Percentiles rank a stretch among this genome's conserved stretches.
phyloP scores from a whole-genome alignment of 2,797 vertebrate genomes.

The Decapterus maruadsi region DNA sequence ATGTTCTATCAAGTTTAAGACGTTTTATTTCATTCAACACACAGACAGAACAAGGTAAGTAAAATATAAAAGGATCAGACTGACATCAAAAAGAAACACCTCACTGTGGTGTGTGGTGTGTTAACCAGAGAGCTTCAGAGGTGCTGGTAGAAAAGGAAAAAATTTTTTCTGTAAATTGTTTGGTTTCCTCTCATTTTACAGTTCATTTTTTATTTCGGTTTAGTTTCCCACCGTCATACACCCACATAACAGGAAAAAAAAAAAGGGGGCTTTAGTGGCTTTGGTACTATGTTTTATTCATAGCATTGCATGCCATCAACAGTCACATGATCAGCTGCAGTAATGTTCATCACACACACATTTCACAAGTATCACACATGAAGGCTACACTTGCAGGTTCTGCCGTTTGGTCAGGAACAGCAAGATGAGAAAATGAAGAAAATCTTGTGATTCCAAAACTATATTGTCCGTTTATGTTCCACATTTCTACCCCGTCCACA shows the following conservation, averaged over 20 bases:
- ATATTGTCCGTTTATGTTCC: constrained; percentile 69
- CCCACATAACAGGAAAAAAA: constrained; percentile 49
- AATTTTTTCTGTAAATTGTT: not conserved
- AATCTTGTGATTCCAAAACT: constrained; percentile 42
- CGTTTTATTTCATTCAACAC: not conserved
- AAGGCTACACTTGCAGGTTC: constrained; percentile 42
- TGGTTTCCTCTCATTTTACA: not conserved
- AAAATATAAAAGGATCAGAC: not conserved
- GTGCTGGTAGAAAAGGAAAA: not conserved
- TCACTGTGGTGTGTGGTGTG: not conserved
- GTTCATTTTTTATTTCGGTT: not conserved
- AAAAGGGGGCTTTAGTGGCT: not conserved
- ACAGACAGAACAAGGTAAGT: not conserved
- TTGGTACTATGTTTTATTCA: constrained; percentile 50
- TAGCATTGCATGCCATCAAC: constrained; percentile 25
- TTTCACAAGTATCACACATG: constrained; percentile 21
- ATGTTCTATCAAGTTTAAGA: constrained; percentile 69
- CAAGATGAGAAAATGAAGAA: constrained; percentile 18
- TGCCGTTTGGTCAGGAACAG: constrained; percentile 5
- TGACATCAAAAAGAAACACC: not conserved
- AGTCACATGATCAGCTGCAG: constrained; percentile 47
- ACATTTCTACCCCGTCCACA: constrained; percentile 57
- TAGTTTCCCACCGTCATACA: not conserved
- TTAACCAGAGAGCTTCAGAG: not conserved
- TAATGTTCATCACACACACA: constrained; percentile 28